Conservation (phyloP, 2,888 invertebrate species). For the Halictus ligatus region DNA sequence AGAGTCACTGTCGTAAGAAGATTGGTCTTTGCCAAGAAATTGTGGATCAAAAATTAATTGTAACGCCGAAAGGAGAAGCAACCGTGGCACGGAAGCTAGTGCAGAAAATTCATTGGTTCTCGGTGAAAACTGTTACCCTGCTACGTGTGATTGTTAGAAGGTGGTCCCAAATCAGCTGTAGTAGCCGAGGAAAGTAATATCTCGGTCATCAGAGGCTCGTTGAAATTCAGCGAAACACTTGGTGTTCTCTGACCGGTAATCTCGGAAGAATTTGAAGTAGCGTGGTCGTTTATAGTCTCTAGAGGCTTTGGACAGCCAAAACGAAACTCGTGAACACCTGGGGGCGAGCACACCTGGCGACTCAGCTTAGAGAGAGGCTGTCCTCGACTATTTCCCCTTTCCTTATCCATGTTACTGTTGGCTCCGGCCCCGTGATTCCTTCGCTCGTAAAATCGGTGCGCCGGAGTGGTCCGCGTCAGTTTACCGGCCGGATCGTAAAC, state of each 20-base stretch:
- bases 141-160: neutral
- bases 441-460: slow-evolving; percentile 61
- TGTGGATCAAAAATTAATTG: no score
- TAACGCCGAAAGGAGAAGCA: no score
- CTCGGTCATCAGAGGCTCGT: neutral
- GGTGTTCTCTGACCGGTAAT: neutral
- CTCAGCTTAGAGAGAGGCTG: neutral
- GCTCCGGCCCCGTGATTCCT: slow-evolving; percentile 36
- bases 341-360: slow-evolving; percentile 17
- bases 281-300: neutral
- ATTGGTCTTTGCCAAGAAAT: no score
- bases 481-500: slow-evolving; percentile 67
- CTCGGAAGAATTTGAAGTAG: neutral
- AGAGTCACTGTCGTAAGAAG: no score
- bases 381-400: neutral
- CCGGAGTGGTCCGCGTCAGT: slow-evolving; percentile 64
- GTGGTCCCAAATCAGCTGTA: no score
- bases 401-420: slow-evolving; percentile 30
- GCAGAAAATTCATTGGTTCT: no score
- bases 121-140: no score
- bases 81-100: no score
- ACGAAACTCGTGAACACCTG: neutral
- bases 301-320: neutral
- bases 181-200: neutral
- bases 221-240: neutral